phyloP scores from a whole-genome alignment of 2,113 vertebrate species.

The Gnathonemus echidnorhynchus region DNA sequence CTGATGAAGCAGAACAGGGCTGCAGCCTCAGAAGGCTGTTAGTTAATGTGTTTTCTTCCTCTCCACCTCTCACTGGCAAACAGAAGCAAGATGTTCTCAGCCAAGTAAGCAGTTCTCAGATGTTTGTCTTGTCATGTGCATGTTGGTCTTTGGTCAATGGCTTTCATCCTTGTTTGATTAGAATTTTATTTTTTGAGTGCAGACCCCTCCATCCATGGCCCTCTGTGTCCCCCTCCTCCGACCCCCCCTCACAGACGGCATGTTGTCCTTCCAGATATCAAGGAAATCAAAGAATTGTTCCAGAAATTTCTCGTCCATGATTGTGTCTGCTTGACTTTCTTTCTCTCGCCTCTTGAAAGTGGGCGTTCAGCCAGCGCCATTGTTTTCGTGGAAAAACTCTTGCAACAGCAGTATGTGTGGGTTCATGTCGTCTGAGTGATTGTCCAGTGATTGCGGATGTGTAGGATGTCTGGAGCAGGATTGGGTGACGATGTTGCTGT shows the following conservation, averaged over 20 bases:
- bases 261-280: neutral
- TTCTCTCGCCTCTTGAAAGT: neutral
- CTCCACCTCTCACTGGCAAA: conserved; percentile 38
- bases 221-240: neutral
- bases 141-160: conserved; percentile 26
- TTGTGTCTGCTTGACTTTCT: neutral
- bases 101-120: conserved; percentile 65
- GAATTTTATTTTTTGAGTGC: neutral
- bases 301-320: neutral
- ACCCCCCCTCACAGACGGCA: neutral
- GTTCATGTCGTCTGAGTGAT: neutral
- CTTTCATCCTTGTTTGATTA: conserved; percentile 12
- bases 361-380: neutral
- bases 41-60: conserved; percentile 20
- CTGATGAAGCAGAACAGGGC: neutral
- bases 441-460: neutral
- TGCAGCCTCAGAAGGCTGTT: neutral
- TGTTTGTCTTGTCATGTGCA: conserved; percentile 60
- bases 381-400: neutral
- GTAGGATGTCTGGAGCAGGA: neutral
- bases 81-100: conserved; percentile 77
- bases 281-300: neutral
- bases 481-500: neutral
- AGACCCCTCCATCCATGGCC: neutral
- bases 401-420: neutral